Evolutionary conservation across 1,140 invertebrate species (phyloP).

Genomic region (Ips nitidus): DNA sequence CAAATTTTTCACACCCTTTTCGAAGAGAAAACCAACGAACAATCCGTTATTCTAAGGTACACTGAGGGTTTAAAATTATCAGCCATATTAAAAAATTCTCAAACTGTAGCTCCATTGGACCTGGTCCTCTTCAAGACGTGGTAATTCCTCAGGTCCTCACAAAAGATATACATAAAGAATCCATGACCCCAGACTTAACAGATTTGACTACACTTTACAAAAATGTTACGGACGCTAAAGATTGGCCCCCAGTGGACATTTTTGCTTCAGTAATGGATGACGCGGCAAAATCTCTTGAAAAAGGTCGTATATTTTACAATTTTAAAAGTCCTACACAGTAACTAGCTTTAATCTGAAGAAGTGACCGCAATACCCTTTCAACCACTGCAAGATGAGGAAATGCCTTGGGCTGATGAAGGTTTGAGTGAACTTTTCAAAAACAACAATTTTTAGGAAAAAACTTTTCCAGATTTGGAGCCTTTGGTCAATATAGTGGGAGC

Average conservation of each 20-base stretch:
- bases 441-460: not conserved
- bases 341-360: conserved; percentile 13
- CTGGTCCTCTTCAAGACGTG: conserved; percentile 45
- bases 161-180: conserved; percentile 36
- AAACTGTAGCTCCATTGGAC: conserved; percentile 39
- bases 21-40: conserved; percentile 31
- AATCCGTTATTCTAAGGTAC: conserved; percentile 27
- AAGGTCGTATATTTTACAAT: not conserved
- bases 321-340: not conserved
- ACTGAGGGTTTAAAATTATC: not conserved
- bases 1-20: conserved; percentile 46
- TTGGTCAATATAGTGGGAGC: conserved; percentile 44
- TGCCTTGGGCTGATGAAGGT: conserved; percentile 43
- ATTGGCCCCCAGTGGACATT: conserved; percentile 35
- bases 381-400: conserved; percentile 37
- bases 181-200: conserved; percentile 31
- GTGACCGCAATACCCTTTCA: conserved; percentile 26
- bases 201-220: conserved; percentile 33
- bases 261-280: conserved; percentile 34
- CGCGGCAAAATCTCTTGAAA: conserved; percentile 13
- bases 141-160: conserved; percentile 42
- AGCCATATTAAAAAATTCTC: too few relatives aligned
- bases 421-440: not conserved
- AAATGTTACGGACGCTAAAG: conserved; percentile 31
- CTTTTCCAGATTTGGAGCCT: conserved; percentile 27